phyloP scores from a whole-genome alignment of 1,140 invertebrate genomes.

The Drosophila neocordata region DNA sequence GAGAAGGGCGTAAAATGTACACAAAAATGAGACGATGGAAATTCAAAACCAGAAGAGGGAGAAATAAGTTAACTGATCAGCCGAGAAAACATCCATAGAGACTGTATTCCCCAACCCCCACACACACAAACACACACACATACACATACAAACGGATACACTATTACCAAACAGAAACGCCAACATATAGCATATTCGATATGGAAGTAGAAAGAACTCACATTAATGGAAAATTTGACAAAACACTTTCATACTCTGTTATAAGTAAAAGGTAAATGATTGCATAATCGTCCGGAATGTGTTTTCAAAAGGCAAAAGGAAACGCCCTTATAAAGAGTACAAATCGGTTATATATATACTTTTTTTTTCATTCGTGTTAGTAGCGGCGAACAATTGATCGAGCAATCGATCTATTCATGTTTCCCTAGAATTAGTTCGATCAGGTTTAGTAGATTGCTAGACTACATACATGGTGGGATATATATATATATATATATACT shows the following conservation, averaged over 20 bases:
- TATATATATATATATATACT: no score
- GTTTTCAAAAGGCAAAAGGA: neutral
- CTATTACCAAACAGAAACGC: neutral
- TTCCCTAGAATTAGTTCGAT: no score
- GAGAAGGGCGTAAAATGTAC: neutral
- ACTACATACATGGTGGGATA: no score
- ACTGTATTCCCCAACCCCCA: constrained; percentile 38
- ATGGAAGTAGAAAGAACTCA: neutral
- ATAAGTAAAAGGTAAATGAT: no score
- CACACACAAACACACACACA: constrained; percentile 28
- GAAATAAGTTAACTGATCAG: constrained; percentile 9
- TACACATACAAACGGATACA: constrained; percentile 24
- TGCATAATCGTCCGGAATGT: no score
- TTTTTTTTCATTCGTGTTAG: neutral
- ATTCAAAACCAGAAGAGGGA: constrained; percentile 1
- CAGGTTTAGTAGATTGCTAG: no score
- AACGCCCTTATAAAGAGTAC: neutral
- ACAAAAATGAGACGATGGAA: neutral
- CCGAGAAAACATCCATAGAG: constrained; percentile 44
- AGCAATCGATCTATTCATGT: no score
- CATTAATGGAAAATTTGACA: neutral
- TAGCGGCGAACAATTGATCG: neutral
- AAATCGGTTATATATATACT: no score
- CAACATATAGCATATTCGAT: neutral
- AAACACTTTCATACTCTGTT: neutral